Evolutionary conservation across 2,797 vertebrate genomes (phyloP).

Genomic region (Muscicapa comitata): DNA sequence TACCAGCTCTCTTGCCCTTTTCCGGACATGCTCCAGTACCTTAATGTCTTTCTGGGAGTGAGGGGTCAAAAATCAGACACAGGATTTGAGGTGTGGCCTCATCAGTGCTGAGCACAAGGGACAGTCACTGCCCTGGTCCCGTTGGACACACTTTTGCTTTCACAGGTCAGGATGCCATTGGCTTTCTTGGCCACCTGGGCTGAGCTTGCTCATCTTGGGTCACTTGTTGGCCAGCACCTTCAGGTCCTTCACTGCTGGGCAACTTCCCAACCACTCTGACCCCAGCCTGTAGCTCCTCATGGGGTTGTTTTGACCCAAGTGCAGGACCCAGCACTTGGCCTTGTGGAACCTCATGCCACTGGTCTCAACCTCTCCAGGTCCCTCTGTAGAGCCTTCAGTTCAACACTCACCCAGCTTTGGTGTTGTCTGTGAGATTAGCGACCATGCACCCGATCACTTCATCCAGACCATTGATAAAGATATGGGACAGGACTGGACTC

Average conservation of each 20-base stretch:
- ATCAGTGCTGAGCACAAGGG: background rate
- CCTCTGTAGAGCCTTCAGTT: background rate
- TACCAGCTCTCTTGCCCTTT: background rate
- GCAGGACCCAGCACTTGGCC: background rate
- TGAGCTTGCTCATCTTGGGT: background rate
- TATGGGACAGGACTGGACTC: no score
- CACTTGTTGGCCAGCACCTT: background rate
- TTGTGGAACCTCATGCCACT: background rate
- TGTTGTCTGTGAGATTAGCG: background rate
- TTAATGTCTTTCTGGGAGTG: background rate
- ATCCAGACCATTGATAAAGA: no score
- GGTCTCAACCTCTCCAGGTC: background rate
- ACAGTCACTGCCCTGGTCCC: background rate
- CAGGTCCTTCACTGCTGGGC: background rate
- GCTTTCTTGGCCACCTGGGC: background rate
- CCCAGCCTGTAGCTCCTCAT: background rate
- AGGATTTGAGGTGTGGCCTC: background rate
- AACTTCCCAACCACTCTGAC: background rate
- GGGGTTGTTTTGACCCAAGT: background rate
- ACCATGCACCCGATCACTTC: fast-evolving
- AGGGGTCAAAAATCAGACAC: background rate
- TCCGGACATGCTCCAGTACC: background rate
- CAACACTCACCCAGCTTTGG: no score
- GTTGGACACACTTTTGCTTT: background rate
- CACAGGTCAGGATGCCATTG: background rate